These are phyloP conservation scores for Monoplex corrugatus DNA, from an alignment of 2,888 invertebrate genomes.

Conservation along the genomic window DNA sequence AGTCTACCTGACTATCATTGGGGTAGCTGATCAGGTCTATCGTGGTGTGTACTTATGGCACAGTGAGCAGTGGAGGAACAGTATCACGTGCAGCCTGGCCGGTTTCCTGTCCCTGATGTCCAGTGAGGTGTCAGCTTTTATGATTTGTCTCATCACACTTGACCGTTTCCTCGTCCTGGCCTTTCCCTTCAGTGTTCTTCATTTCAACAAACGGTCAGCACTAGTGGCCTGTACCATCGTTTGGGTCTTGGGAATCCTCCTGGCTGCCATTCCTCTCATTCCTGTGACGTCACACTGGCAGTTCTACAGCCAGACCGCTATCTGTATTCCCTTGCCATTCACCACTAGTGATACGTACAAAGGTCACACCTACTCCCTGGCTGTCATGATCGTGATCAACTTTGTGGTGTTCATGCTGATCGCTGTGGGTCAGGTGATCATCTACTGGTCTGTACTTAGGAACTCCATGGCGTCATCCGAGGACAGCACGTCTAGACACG, in stretches of 20 bases:
- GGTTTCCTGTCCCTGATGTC: slow-evolving; percentile 78
- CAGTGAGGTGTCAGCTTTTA: slow-evolving; percentile 85
- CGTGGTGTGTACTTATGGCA: slow-evolving; percentile 64
- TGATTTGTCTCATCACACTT: slow-evolving; percentile 85
- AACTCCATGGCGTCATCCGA: slow-evolving; percentile 28
- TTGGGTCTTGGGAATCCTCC: slow-evolving; percentile 69
- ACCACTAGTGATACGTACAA: slow-evolving; percentile 72
- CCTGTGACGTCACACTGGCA: slow-evolving; percentile 62
- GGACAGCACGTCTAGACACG: background rate
- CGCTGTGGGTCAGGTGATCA: slow-evolving; percentile 74
- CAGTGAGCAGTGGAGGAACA: slow-evolving; percentile 63
- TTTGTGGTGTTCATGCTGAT: slow-evolving; percentile 75
- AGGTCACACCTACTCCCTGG: slow-evolving; percentile 79
- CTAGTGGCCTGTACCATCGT: slow-evolving; percentile 61
- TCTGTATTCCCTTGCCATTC: slow-evolving; percentile 79
- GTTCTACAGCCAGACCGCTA: slow-evolving; percentile 73
- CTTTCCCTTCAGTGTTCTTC: slow-evolving; percentile 82
- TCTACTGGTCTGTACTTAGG: slow-evolving; percentile 69
- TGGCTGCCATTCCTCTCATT: slow-evolving; percentile 77
- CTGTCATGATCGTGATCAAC: slow-evolving; percentile 78
- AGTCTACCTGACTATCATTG: slow-evolving; percentile 64
- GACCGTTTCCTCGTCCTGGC: slow-evolving; percentile 86
- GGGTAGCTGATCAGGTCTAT: slow-evolving; percentile 63
- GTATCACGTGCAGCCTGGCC: slow-evolving; percentile 62
- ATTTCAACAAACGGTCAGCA: slow-evolving; percentile 65